phyloP scores from a whole-genome alignment of 2,113 vertebrate genomes.

The Sitta europaea region DNA sequence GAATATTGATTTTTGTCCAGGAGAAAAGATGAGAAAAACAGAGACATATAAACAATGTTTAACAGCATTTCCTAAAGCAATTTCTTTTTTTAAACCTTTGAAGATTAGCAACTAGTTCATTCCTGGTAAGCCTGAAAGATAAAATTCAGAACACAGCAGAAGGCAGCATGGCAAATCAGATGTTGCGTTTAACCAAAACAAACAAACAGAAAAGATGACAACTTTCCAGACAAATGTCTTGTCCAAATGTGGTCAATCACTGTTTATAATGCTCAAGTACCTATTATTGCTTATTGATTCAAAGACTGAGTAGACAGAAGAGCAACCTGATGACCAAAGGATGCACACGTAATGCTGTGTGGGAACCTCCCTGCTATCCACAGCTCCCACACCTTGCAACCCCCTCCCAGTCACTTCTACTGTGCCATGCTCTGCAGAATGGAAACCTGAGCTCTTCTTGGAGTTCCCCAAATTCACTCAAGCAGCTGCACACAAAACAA shows the following conservation, averaged over 20 bases:
- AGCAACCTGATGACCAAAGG: background rate
- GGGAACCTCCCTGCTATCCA: background rate
- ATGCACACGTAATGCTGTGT: accelerated
- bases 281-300: background rate
- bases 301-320: background rate
- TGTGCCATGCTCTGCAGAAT: accelerated
- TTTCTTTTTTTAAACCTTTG: background rate
- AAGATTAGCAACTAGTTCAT: background rate
- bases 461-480: background rate
- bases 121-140: background rate
- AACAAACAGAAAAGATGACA: background rate
- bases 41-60: background rate
- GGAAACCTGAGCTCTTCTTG: background rate
- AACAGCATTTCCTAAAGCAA: background rate
- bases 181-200: background rate
- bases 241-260: background rate
- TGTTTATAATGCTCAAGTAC: background rate
- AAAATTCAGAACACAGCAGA: background rate
- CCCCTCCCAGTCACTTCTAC: background rate
- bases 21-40: background rate
- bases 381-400: background rate
- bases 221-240: background rate
- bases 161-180: background rate
- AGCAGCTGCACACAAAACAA: background rate
- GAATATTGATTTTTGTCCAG: background rate